These are phyloP conservation scores for Scelioninae gen. 2 DNA, from an alignment of 2,888 invertebrate species.

Conservation along the genomic window DNA sequence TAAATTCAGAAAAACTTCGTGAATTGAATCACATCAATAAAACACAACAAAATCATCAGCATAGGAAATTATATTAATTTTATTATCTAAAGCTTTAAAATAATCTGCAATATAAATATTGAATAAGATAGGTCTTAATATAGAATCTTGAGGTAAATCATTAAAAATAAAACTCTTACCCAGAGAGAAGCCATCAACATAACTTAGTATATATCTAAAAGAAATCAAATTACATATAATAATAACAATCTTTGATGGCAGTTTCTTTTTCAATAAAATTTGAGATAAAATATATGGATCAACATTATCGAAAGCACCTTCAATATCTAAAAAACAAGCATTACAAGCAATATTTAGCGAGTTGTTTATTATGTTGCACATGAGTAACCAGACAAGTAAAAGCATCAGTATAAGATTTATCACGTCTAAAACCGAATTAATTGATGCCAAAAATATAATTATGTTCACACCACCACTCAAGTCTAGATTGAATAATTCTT, in stretches of 20 bases:
- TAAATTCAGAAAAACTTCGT: background rate
- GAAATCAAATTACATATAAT: background rate
- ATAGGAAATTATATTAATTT: slow-evolving; percentile 5
- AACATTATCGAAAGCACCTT: too few relatives aligned
- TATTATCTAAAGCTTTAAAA: background rate
- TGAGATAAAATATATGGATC: slow-evolving; percentile 4
- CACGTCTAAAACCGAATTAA: slow-evolving; percentile 8
- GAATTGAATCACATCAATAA: background rate
- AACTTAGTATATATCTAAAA: background rate
- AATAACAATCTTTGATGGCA: background rate
- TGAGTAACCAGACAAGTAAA: background rate
- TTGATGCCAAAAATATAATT: background rate
- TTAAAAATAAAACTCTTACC: background rate
- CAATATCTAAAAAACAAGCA: slow-evolving; percentile 13
- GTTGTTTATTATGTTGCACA: slow-evolving; percentile 1
- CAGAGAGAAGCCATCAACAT: background rate
- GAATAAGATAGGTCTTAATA: too few relatives aligned
- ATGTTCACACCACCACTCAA: slow-evolving; percentile 22
- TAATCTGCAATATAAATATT: background rate
- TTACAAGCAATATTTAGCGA: background rate
- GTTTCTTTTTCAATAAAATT: background rate
- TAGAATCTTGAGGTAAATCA: slow-evolving; percentile 14
- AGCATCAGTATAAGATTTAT: slow-evolving; percentile 5
- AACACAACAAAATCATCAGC: slow-evolving; percentile 8
- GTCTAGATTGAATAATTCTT: slow-evolving; percentile 10